phyloP scores from a whole-genome alignment of 2,888 invertebrate genomes.

The Hedychridium roseum region DNA sequence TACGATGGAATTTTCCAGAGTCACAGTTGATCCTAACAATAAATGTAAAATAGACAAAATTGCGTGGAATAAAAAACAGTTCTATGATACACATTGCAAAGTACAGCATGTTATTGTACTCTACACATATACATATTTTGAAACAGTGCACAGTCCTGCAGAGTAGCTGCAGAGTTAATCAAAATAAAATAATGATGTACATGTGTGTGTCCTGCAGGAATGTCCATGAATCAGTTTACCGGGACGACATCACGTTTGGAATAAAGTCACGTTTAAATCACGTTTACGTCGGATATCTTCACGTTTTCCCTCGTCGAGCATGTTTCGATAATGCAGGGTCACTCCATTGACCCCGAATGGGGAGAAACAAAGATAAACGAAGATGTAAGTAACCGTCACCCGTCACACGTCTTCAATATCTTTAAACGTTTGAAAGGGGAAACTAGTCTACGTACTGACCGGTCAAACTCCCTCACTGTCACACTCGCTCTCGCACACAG shows the following conservation, averaged over 20 bases:
- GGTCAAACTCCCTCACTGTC: background rate
- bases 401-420: slow-evolving; percentile 46
- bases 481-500: too few relatives aligned
- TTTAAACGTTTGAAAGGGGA: background rate
- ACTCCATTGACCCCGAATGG: slow-evolving; percentile 54
- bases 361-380: slow-evolving; percentile 56
- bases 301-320: slow-evolving; percentile 36
- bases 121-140: too few relatives aligned
- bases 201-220: background rate
- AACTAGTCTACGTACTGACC: background rate
- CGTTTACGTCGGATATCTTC: slow-evolving; percentile 50
- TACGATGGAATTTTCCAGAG: too few relatives aligned
- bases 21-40: too few relatives aligned
- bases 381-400: slow-evolving; percentile 56
- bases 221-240: background rate
- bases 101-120: too few relatives aligned
- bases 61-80: too few relatives aligned
- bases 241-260: slow-evolving; percentile 38
- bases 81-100: too few relatives aligned
- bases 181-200: background rate
- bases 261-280: slow-evolving; percentile 59
- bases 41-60: too few relatives aligned
- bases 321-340: slow-evolving; percentile 62
- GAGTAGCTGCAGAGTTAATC: too few relatives aligned
- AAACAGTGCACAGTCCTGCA: too few relatives aligned